phyloP scores from a whole-genome alignment of 2,888 invertebrate species.

The Epinotia nisella region DNA sequence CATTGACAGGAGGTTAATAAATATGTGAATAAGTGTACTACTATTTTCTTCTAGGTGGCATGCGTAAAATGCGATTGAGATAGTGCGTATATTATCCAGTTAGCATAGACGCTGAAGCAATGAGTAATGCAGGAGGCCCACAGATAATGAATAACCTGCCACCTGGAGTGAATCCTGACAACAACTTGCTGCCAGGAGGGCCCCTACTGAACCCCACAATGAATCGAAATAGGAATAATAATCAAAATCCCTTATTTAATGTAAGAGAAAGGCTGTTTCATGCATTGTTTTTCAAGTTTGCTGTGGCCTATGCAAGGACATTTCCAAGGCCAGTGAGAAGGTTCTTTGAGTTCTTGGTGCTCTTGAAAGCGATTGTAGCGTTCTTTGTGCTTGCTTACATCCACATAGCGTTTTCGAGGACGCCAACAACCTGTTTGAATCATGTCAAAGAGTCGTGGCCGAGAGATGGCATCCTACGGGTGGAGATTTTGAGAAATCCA shows the following conservation, averaged over 20 bases:
- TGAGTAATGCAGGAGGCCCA: slow-evolving; percentile 73
- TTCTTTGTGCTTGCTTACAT: slow-evolving; percentile 97
- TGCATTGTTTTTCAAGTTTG: slow-evolving; percentile 96
- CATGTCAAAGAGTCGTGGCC: slow-evolving; percentile 96
- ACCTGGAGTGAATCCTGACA: slow-evolving; percentile 80
- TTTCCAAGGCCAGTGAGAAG: slow-evolving; percentile 93
- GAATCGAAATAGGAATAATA: slow-evolving; percentile 84
- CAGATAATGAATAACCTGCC: slow-evolving; percentile 76
- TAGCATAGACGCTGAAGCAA: slow-evolving; percentile 49
- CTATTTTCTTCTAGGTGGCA: slow-evolving; percentile 64
- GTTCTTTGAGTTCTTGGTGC: slow-evolving; percentile 92
- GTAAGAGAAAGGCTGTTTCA: slow-evolving; percentile 97
- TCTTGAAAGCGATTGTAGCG: slow-evolving; percentile 90
- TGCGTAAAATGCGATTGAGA: slow-evolving; percentile 60
- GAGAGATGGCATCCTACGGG: slow-evolving; percentile 95
- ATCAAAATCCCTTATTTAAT: slow-evolving; percentile 91
- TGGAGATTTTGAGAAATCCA: slow-evolving; percentile 92
- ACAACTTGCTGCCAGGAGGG: slow-evolving; percentile 82
- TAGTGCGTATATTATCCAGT: slow-evolving; percentile 41
- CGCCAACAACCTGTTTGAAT: slow-evolving; percentile 96
- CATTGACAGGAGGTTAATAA: slow-evolving; percentile 66
- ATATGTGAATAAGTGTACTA: slow-evolving; percentile 43
- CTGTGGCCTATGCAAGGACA: slow-evolving; percentile 95
- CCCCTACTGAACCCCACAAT: slow-evolving; percentile 81
- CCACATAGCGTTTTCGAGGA: slow-evolving; percentile 96